phyloP scores from a whole-genome alignment of 2,888 invertebrate genomes.

The Eustalomyia histrio region DNA sequence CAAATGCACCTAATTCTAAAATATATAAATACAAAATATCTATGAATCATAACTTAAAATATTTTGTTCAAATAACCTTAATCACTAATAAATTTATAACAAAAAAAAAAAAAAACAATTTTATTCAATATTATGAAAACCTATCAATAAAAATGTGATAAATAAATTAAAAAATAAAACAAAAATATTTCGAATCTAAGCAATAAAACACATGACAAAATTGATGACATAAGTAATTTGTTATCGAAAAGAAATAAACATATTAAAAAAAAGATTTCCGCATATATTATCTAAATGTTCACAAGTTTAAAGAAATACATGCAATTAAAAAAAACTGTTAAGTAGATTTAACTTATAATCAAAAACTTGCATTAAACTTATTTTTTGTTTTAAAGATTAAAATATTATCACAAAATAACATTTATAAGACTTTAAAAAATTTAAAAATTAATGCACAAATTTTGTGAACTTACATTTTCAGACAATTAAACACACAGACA shows the following conservation, averaged over 20 bases:
- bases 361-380: neutral
- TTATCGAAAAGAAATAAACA: slow-evolving; percentile 14
- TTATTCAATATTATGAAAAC: slow-evolving; percentile 1
- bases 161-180: neutral
- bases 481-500: neutral
- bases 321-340: slow-evolving; percentile 9
- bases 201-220: slow-evolving; percentile 1
- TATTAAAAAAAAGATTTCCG: slow-evolving; percentile 31
- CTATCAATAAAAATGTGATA: neutral
- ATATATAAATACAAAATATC: too few species aligned
- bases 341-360: slow-evolving; percentile 4
- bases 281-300: slow-evolving; percentile 16
- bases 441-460: slow-evolving; percentile 8
- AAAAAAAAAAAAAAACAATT: neutral
- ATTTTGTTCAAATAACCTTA: too few species aligned
- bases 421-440: slow-evolving; percentile 19
- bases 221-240: slow-evolving; percentile 5
- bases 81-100: neutral
- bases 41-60: too few species aligned
- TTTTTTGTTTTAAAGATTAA: slow-evolving; percentile 25
- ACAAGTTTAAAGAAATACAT: slow-evolving; percentile 7
- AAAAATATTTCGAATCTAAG: neutral
- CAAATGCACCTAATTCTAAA: too few species aligned
- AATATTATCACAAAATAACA: slow-evolving; percentile 1
- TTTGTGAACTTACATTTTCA: neutral